phyloP scores from a whole-genome alignment of 2,888 invertebrate species.

The Athripsodes cinereus region DNA sequence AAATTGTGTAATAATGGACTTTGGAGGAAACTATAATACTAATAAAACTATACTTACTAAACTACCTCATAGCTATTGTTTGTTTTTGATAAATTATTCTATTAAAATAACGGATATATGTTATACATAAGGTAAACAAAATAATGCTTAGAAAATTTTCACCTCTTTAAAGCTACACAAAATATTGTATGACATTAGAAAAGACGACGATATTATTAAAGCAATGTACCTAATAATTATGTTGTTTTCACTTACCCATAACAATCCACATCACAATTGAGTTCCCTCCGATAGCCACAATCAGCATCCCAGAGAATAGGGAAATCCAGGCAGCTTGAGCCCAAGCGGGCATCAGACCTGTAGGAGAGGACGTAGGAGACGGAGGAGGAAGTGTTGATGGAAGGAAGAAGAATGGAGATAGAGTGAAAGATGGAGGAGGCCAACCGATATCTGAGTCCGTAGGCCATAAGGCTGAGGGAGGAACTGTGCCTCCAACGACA shows the following conservation, averaged over 20 bases:
- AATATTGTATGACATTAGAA: too few relatives aligned
- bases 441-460: slow-evolving; percentile 1
- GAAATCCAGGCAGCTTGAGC: slow-evolving; percentile 70
- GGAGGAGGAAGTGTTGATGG: slow-evolving; percentile 32
- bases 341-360: slow-evolving; percentile 48
- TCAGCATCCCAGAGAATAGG: slow-evolving; percentile 69
- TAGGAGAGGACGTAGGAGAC: slow-evolving; percentile 27
- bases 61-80: too few relatives aligned
- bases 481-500: slow-evolving; percentile 41
- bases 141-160: too few relatives aligned
- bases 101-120: too few relatives aligned
- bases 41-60: too few relatives aligned
- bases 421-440: neutral
- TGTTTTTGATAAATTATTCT: too few relatives aligned
- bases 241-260: slow-evolving; percentile 60
- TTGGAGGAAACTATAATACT: too few relatives aligned
- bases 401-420: neutral
- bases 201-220: too few relatives aligned
- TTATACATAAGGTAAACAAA: too few relatives aligned
- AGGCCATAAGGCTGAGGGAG: slow-evolving; percentile 21
- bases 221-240: too few relatives aligned
- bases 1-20: too few relatives aligned
- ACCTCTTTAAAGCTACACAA: too few relatives aligned
- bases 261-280: slow-evolving; percentile 93
- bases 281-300: slow-evolving; percentile 80